phyloP scores from a whole-genome alignment of 2,797 vertebrate species.

The Chrysocyon brachyurus region DNA sequence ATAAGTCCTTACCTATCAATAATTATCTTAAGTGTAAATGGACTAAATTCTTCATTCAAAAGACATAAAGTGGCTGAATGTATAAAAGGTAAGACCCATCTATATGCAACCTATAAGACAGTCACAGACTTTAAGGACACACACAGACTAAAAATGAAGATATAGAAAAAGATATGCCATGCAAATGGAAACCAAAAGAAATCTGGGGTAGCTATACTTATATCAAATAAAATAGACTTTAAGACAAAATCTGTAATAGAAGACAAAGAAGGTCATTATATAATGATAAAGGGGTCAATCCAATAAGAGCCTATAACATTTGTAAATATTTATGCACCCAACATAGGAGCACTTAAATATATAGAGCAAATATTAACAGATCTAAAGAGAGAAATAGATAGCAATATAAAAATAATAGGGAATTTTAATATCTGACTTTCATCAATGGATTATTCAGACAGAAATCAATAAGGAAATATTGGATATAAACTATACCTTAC shows the following conservation, averaged over 20 bases:
- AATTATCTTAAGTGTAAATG: neutral
- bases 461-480: neutral
- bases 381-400: neutral
- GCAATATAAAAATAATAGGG: neutral
- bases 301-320: neutral
- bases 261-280: neutral
- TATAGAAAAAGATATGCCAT: neutral
- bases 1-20: neutral
- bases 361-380: neutral
- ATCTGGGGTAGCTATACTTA: neutral
- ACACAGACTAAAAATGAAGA: neutral
- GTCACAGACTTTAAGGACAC: neutral
- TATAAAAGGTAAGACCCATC: neutral
- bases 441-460: neutral
- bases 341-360: neutral
- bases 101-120: neutral
- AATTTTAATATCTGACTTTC: neutral
- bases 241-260: neutral
- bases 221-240: neutral
- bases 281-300: neutral
- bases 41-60: neutral
- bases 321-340: neutral
- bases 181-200: neutral
- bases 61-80: neutral
- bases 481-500: neutral